Base-by-base conservation (phyloP, 2,797 vertebrate species). In the Sphaeramia orbicularis region DNA sequence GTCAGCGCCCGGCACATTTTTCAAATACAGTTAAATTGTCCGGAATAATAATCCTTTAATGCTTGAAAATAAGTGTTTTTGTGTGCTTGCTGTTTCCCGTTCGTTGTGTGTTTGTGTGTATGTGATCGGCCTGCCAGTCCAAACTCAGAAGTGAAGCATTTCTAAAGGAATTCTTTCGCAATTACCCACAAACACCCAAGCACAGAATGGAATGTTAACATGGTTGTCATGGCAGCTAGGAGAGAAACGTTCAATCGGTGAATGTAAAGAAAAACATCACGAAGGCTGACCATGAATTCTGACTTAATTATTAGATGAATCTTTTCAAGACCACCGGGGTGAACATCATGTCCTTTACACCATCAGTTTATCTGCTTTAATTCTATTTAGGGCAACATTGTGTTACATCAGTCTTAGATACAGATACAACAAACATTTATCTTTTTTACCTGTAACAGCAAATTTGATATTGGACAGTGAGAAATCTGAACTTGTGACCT, bases 161-260 rank as follows among this genome's bases (percentile, higher is more conserved):
- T 70, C 42, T 57, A 41, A 55, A 56, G 38, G n/a, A 71, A 57
- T 69, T 74, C 32, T 78, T 52, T 65, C 6, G 14, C 54, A 71
- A 67, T 78, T 67, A 75, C 38, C 51, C 32, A 5, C 38, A 27
- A 65, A 74, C 50, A 58, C n/a, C 50, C 27, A 7, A 53, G 60
- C 43, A 63, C 51, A 48, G 58, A 59, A 48, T 11, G 1, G 13
- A 75, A 58, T 53, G 42, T 48, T 68, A 70, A 75, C 12, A 30
- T 6, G 1, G 69, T 70, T 70, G 38, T 54, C 52, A 71, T 67
- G 57, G 69, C 15, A 52, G 16, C 45, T 1, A 16, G 10, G 10
- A n/a, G 19, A 54, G 37, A 81, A 70, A 48, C 38, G 16, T 57
- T 63, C 41, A 51, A 54, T 60, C 11, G 18, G 59, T 44, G 42